Evolutionary conservation across 2,888 invertebrate genomes (phyloP).

Genomic region (Lepidocyrtoides sp.): DNA sequence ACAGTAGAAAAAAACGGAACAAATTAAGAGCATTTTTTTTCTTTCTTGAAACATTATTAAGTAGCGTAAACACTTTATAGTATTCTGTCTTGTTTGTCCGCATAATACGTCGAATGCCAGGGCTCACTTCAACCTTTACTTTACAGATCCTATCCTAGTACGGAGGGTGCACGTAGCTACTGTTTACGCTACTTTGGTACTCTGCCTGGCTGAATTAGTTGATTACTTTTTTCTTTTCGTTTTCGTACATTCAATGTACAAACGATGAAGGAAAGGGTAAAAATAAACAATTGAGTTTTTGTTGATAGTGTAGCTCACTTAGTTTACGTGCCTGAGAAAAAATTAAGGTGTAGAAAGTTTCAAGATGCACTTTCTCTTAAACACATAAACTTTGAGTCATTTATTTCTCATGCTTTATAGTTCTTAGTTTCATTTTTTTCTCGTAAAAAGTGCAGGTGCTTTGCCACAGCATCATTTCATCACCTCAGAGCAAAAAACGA

Average conservation of each 20-base stretch:
- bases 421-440: not conserved
- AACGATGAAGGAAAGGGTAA: not conserved
- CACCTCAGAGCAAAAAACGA: not conserved
- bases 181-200: no score
- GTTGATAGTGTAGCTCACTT: not conserved
- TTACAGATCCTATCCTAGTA: no score
- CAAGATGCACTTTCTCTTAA: conserved; percentile 41
- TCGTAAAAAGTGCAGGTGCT: conserved; percentile 4
- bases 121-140: no score
- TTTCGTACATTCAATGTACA: conserved; percentile 27
- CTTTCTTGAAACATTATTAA: not conserved
- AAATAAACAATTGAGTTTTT: no score
- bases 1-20: not conserved
- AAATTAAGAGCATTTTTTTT: not conserved
- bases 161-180: no score
- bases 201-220: no score
- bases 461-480: conserved; percentile 34
- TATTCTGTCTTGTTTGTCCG: no score
- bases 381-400: conserved; percentile 6
- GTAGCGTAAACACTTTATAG: no score
- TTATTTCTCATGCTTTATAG: not conserved
- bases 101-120: no score
- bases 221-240: not conserved
- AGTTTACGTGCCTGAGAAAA: not conserved
- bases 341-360: not conserved